Base-by-base conservation (phyloP, 2,797 vertebrate genomes). In the Urocyon cinereoargenteus region DNA sequence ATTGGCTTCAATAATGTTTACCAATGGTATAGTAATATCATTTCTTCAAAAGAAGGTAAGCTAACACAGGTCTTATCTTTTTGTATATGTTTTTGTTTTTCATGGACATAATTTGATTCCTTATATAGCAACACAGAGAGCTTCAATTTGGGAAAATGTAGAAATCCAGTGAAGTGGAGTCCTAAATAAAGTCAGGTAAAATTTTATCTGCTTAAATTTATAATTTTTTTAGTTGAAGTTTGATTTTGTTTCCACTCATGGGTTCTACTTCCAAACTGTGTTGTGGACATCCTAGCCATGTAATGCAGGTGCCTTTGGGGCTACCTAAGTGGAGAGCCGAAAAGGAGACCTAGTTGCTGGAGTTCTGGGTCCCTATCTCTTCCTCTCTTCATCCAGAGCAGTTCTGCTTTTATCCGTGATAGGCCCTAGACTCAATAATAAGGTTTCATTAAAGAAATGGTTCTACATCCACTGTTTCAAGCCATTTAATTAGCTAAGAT, bases 21-120 rank as follows among this genome's bases (percentile, higher is more conserved):
- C 77, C 45, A 34, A 55, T 61, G 61, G 83, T n/a, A 73, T 3
- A 10, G 14, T 59, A 97, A 84, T 91, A 86, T 28, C 72, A 91
- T 68, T 97, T 79, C 59, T 95, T 97, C 68, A 95, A 78, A 87
- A 53, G 16, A 86, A 91, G 66, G 95, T 96, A 85, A 95, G 86
- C 57, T 81, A 92, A 86, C 31, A 82, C 77, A 55, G 34, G 11
- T 34, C 49, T 78, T 78, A 11, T 14, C 21, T 78, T 55, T 19
- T 53, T 53, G 8, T 55, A 28, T 55, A 11, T 55, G 18, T 55
- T 34, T 55, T 34, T 51, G 6, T 40, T 86, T 51, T 28, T 9
- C 22, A 57, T 70, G 9, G 36, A 36, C 11, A n/a, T 72, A 83
- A 28, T 82, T 91, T 70, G 62, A 89, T 91, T 94, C 45, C 61